These are phyloP conservation scores for Axinella damicornis DNA, from an alignment of 37 sponge, comb jelly and placozoan genomes.

Conservation along the genomic window DNA sequence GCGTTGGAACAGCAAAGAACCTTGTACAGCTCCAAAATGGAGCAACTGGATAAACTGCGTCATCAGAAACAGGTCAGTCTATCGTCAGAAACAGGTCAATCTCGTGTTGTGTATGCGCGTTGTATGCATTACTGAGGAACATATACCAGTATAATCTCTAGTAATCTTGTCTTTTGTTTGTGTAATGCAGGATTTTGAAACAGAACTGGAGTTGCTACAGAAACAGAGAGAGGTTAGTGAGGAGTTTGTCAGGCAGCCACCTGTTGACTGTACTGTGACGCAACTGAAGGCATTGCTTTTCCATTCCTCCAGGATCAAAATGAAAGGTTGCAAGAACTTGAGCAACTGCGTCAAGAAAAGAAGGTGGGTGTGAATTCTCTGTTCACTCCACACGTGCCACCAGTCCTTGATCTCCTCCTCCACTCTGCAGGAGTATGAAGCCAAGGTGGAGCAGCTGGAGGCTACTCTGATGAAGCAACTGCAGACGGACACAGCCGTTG, in stretches of 20 bases:
- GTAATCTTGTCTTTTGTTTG: too few relatives aligned
- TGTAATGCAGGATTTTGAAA: constrained; percentile 27
- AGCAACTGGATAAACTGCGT: constrained; percentile 34
- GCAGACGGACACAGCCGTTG: constrained; percentile 53
- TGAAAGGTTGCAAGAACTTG: constrained; percentile 29
- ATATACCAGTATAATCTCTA: too few relatives aligned
- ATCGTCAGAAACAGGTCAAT: too few relatives aligned
- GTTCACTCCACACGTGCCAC: background rate
- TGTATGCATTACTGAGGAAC: background rate
- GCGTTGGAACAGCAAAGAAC: constrained; percentile 10
- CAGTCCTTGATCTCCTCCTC: background rate
- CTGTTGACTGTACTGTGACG: background rate
- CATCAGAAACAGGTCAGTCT: constrained; percentile 41
- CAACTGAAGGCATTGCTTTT: background rate
- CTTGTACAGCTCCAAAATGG: constrained; percentile 48
- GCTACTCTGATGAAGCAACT: constrained; percentile 56
- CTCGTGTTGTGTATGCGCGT: background rate
- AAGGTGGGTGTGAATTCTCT: constrained; percentile 27
- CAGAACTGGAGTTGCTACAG: constrained; percentile 26
- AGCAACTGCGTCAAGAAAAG: constrained; percentile 41
- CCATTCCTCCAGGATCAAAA: constrained; percentile 22
- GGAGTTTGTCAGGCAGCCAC: too few relatives aligned
- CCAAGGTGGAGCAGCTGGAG: constrained; percentile 57
- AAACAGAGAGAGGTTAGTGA: constrained; percentile 2
- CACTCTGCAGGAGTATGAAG: constrained; percentile 48